A percentile compares a stretch with the other conserved stretches of the same genome.
Conservation (phyloP, 2,888 invertebrate species). For the Megamerina dolium region DNA sequence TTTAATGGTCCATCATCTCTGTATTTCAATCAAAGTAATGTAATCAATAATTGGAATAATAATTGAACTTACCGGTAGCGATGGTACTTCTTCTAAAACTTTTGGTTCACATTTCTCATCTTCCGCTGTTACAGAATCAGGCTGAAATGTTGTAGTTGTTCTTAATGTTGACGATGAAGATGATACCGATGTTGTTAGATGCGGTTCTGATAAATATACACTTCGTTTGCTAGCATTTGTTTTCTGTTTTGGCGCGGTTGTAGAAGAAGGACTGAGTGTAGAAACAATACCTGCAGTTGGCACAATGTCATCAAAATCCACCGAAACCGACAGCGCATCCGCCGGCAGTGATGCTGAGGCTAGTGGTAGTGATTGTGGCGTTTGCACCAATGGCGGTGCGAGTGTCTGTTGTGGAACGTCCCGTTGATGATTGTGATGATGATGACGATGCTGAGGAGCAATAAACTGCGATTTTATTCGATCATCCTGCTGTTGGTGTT, state of each 20-base stretch:
- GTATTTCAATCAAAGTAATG: too few species aligned
- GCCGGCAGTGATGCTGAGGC: slow-evolving; percentile 18
- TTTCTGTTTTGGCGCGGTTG: slow-evolving; percentile 21
- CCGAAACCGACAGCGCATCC: slow-evolving; percentile 17
- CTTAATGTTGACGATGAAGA: slow-evolving; percentile 13
- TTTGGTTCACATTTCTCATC: slow-evolving; percentile 43
- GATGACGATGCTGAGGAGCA: neutral
- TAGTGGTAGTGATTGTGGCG: slow-evolving; percentile 1
- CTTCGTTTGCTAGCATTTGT: slow-evolving; percentile 27
- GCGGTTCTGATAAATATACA: too few species aligned
- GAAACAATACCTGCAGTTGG: slow-evolving; percentile 31
- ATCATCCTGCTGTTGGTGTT: neutral
- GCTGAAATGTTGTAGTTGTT: slow-evolving; percentile 9
- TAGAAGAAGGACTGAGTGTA: slow-evolving; percentile 22
- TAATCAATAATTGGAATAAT: too few species aligned
- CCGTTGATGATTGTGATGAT: slow-evolving; percentile 1
- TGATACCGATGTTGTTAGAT: slow-evolving; percentile 20
- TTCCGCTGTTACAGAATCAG: slow-evolving; percentile 16
- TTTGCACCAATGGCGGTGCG: neutral
- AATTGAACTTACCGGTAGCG: slow-evolving; percentile 45
- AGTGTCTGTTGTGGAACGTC: neutral
- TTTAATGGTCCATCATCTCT: too few species aligned
- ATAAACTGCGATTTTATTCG: too few species aligned
- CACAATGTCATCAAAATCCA: slow-evolving; percentile 32
- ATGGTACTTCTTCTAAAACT: slow-evolving; percentile 44